Evolutionary conservation across 2,113 vertebrate species (phyloP), one percentile per base, ranked within the genome.

Genomic region (Baryphthengus martii): DNA sequence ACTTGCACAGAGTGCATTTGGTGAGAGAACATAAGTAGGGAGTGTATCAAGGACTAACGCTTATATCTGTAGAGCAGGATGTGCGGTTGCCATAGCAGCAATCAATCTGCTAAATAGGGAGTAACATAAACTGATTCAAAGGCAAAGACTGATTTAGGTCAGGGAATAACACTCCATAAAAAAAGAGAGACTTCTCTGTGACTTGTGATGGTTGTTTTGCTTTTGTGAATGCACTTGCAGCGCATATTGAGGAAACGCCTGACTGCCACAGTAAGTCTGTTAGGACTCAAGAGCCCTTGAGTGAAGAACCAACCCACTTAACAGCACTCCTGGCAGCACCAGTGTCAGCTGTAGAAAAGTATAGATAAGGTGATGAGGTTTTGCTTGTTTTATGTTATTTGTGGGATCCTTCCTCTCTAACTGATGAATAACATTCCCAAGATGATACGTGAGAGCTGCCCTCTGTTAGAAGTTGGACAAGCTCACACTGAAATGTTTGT

Each of bases 111-210:
- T 97, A 97, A 98, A 97, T 95, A 97, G 80, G 83, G 92, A 95
- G 85, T 91, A 98, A 94, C 95, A 95, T 89, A 97, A 97, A 98
- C 95, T 97, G 93, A 97, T 97, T 98, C 97, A 97, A 98, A 98
- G 93, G 96, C 95, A 96, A 97, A 97, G 93, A 97, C 96, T 97
- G 94, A 97, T 98, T 98, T 97, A 97, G 97, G 96, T 98, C 93
- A 98, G 93, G 79, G 90, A 97, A 97, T 94, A 85, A 59, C 72
- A 95, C 81, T 97, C 90, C 68, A 75, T 91, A 80, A 96, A 80
- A 96, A 90, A 97, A 89, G 75, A 96, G 74, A 77, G 85, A 95
- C 82, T 95, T 97, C 84, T 89, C 89, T 82, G 49, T 95, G 92
- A 96, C 94, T 98, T 97, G 59, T 84, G 77, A 93, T 90, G 66